Conservation (phyloP, 2,797 vertebrate genomes). For the Moxostoma hubbsi region DNA sequence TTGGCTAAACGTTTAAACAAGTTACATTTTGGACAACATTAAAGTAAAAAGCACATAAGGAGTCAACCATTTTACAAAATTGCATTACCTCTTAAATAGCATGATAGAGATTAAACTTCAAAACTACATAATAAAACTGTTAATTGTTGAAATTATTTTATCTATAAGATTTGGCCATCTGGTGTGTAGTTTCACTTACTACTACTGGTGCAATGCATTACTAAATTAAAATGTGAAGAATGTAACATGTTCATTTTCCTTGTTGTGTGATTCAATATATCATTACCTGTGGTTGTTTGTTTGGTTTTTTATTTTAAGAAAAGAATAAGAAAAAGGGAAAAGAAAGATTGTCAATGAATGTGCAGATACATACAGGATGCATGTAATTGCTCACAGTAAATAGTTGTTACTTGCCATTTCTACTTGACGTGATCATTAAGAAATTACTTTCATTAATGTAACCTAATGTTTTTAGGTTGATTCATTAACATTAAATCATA, state of each 20-base stretch:
- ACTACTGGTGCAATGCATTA: background rate
- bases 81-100: background rate
- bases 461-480: too few species aligned
- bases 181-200: background rate
- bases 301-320: too few species aligned
- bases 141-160: too few species aligned
- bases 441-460: too few species aligned
- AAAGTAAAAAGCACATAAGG: background rate
- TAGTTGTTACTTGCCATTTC: too few species aligned
- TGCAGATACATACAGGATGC: background rate
- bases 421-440: too few species aligned
- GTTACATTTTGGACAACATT: background rate
- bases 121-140: too few species aligned
- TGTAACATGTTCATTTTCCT: background rate
- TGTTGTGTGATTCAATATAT: background rate
- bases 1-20: background rate
- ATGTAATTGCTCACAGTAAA: background rate
- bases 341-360: background rate
- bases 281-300: background rate
- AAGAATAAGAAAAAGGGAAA: too few species aligned
- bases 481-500: too few species aligned
- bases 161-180: too few species aligned
- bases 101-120: background rate
- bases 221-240: background rate
- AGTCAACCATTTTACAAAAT: background rate